Base-by-base conservation (phyloP, 2,888 invertebrate species). In the Polydrusus pterygomalis region DNA sequence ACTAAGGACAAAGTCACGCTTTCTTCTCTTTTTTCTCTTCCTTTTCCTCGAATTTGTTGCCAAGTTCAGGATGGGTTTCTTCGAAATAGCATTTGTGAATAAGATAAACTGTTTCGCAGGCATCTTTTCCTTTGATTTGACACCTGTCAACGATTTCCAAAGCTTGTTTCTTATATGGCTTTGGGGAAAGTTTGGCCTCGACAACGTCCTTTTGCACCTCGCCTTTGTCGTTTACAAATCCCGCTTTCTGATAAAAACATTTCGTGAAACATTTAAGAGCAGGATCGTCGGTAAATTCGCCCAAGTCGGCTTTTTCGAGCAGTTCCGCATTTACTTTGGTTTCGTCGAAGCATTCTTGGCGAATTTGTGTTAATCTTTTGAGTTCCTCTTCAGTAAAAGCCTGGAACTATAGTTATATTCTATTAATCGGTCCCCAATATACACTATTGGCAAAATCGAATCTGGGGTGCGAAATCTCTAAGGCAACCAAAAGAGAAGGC, bases 241-340 rank as follows among this genome's bases (percentile, higher is more conserved):
- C 84, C 9, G 81, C 82, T 58, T 84, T 83, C 47, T 81, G 81
- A 71, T 83, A 82, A 75, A 84, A 82, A 69, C 84, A 84, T 77
- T 82, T 82, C 54, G 82, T 81, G 76, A 83, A 84, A 74, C 84
- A 84, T 73, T 82, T 80, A 7, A 84, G 67, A 56, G 80, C 79
- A 10, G 70, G 60, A 56, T 83, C 83, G 15, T 83, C 83, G 6
- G 78, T 74, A 71, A 84, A 83, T 25, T 82, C 80, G 10, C 83
- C 83, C 15, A 74, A 77, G 72, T 82, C 82, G 11, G 83, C 83
- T 51, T 77, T 80, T 65, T 81, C 82, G 54, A 84, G 81, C 30
- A 83, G 76, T 15, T 73, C 80, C 8, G 81, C 79, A 49, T 81
- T 74, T 15, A 82, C 83, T 76, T 80, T 80, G 13, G 83, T 82